Percentiles rank a stretch among this genome's conserved stretches.
These are phyloP conservation scores for Drosophila dunni DNA, from an alignment of 1,140 invertebrate genomes.

Conservation along the genomic window DNA sequence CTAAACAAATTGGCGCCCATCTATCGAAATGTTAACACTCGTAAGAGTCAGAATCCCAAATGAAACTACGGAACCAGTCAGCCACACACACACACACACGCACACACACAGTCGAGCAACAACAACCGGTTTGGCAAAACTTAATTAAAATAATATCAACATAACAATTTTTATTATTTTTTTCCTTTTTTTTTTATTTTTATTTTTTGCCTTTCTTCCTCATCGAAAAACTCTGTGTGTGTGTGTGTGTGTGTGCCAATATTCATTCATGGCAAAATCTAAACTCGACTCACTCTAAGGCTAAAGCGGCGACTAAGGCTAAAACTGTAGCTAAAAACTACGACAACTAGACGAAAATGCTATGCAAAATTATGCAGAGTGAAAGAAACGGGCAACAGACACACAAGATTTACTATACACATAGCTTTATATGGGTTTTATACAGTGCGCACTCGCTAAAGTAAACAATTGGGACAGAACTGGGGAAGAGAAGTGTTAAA, in stretches of 20 bases:
- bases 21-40: constrained; percentile 79
- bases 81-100: constrained; percentile 21
- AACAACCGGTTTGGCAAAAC: constrained; percentile 78
- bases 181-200: constrained; percentile 6
- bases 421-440: constrained; percentile 35
- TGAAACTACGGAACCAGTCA: constrained; percentile 61
- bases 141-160: constrained; percentile 84
- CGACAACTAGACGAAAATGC: constrained; percentile 69
- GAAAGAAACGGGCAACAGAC: constrained; percentile 62
- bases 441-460: constrained; percentile 49
- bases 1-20: constrained; percentile 79
- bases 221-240: constrained; percentile 28
- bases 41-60: constrained; percentile 56
- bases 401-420: constrained; percentile 71
- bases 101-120: constrained; percentile 21
- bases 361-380: constrained; percentile 83
- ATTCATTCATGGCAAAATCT: constrained; percentile 78
- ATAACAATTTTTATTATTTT: constrained; percentile 77
- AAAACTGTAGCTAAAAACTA: constrained; percentile 22
- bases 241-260: constrained; percentile 56
- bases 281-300: constrained; percentile 53
- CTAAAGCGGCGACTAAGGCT: constrained; percentile 32
- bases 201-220: constrained; percentile 58
- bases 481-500: no score
- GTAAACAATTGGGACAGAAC: not conserved